Percentiles rank a stretch among this genome's conserved stretches.
Conservation (phyloP, 2,888 invertebrate species). For the Carterocephalus palaemon region DNA sequence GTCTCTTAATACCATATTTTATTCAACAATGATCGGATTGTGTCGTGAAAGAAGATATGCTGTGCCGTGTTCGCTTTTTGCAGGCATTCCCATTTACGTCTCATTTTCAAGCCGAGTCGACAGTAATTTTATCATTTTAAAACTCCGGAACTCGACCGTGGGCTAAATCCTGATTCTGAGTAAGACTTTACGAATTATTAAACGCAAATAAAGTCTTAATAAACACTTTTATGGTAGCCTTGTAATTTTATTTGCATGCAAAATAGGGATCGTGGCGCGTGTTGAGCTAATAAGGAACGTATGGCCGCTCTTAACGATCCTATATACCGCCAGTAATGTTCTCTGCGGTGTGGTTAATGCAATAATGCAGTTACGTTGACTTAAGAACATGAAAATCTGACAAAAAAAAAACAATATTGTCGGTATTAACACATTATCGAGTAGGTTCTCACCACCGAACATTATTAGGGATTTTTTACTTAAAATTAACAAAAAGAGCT, state of each 20-base stretch:
- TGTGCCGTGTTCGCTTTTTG: constrained; percentile 54
- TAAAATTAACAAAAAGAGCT: too few species aligned
- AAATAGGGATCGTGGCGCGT: constrained; percentile 67
- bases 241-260: constrained; percentile 72
- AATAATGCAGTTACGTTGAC: constrained; percentile 51
- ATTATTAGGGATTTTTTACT: not conserved
- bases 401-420: constrained; percentile 29
- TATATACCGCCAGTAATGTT: constrained; percentile 53
- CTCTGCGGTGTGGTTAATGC: constrained; percentile 52
- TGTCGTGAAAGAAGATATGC: constrained; percentile 61
- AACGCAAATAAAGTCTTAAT: constrained; percentile 73
- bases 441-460: not conserved
- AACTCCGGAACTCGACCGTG: constrained; percentile 58
- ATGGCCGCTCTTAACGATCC: constrained; percentile 61
- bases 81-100: constrained; percentile 67
- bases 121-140: constrained; percentile 73
- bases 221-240: constrained; percentile 69
- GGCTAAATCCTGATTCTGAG: constrained; percentile 51
- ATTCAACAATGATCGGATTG: constrained; percentile 61
- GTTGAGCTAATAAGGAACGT: constrained; percentile 72
- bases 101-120: constrained; percentile 55
- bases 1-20: constrained; percentile 61
- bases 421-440: constrained; percentile 5
- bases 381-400: constrained; percentile 31
- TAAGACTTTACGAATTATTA: constrained; percentile 76